Conservation (phyloP, 1,140 invertebrate species). For the Drosophila dunni region DNA sequence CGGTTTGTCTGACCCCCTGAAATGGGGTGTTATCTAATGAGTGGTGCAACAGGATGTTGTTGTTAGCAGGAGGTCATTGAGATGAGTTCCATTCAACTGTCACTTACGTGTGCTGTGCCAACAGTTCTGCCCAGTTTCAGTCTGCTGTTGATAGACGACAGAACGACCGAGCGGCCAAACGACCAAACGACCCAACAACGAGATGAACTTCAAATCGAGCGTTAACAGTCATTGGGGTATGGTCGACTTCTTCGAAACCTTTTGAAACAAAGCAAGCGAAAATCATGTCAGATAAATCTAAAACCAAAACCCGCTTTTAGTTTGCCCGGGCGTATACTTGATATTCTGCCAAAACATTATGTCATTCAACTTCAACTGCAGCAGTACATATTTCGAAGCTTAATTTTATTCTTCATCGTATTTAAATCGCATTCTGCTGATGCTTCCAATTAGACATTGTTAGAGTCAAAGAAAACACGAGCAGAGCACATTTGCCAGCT, state of each 20-base stretch:
- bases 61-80: slow-evolving; percentile 59
- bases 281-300: slow-evolving; percentile 59
- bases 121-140: slow-evolving; percentile 8
- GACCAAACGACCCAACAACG: background rate
- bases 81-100: slow-evolving; percentile 68
- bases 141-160: slow-evolving; percentile 53
- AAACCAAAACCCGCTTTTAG: slow-evolving; percentile 18
- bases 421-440: slow-evolving; percentile 42
- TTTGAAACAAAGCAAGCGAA: slow-evolving; percentile 65
- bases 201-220: slow-evolving; percentile 72
- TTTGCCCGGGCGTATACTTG: slow-evolving; percentile 58
- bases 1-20: background rate
- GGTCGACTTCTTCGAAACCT: background rate
- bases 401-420: slow-evolving; percentile 30
- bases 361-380: slow-evolving; percentile 68
- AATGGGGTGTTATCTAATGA: slow-evolving; percentile 62
- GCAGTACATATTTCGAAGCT: slow-evolving; percentile 7
- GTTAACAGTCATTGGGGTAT: slow-evolving; percentile 43
- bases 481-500: slow-evolving; percentile 50
- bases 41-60: slow-evolving; percentile 30
- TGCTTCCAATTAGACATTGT: slow-evolving; percentile 63
- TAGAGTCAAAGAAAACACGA: slow-evolving; percentile 48
- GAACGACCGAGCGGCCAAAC: background rate
- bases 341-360: slow-evolving; percentile 54
- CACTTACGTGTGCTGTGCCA: slow-evolving; percentile 43